phyloP scores from a whole-genome alignment of 2,888 invertebrate species.

The Eustalomyia histrio region DNA sequence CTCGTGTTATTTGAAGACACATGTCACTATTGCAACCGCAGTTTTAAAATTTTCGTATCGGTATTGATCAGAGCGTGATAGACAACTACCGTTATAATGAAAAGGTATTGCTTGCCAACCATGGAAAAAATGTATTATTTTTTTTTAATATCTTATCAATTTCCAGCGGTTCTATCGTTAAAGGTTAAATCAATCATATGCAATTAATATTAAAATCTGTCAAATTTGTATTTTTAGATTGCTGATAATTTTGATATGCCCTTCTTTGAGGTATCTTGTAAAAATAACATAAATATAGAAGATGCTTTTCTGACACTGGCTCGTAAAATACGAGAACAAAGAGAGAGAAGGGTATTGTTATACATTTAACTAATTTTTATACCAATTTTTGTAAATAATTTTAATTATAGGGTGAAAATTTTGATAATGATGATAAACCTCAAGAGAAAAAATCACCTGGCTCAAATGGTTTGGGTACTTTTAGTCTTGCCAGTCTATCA shows the following conservation, averaged over 20 bases:
- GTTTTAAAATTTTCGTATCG: no score
- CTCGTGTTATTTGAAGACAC: no score
- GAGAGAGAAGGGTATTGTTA: slow-evolving; percentile 85
- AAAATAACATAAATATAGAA: slow-evolving; percentile 91
- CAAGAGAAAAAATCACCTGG: slow-evolving; percentile 79
- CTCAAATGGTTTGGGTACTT: slow-evolving; percentile 78
- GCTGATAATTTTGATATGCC: slow-evolving; percentile 93
- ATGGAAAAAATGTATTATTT: no score
- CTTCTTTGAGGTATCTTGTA: slow-evolving; percentile 93
- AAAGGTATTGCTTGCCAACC: no score
- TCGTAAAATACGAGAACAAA: slow-evolving; percentile 89
- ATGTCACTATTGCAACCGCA: no score
- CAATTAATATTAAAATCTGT: no score
- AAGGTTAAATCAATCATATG: no score
- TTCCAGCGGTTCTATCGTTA: no score
- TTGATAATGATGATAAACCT: slow-evolving; percentile 79
- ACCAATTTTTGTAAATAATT: slow-evolving; percentile 1
- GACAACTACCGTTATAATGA: no score
- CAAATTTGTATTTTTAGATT: slow-evolving; percentile 81
- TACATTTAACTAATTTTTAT: background rate
- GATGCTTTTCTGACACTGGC: slow-evolving; percentile 90
- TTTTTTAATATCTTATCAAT: no score
- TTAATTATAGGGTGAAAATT: slow-evolving; percentile 78
- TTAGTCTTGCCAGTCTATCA: slow-evolving; percentile 77
- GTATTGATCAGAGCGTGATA: no score